These are phyloP conservation scores for Busseola fusca DNA, from an alignment of 2,888 invertebrate species.

Conservation along the genomic window DNA sequence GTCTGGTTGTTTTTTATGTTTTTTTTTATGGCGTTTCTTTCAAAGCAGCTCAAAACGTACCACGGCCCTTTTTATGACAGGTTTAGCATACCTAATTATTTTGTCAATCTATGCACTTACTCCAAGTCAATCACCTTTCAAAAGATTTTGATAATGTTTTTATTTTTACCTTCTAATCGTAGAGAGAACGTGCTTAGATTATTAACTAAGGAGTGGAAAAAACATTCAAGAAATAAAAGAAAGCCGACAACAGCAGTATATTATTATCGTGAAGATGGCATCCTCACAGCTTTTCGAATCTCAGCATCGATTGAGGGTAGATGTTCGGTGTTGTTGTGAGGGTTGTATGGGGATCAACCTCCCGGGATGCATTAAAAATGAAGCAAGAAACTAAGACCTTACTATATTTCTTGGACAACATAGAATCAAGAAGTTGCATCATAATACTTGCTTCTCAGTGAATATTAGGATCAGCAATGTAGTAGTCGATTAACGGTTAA, in stretches of 20 bases:
- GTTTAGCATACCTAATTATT: constrained; percentile 22
- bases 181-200: background rate
- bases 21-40: background rate
- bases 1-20: too few species aligned
- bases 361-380: constrained; percentile 10
- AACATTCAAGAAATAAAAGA: constrained; percentile 20
- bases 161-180: background rate
- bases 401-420: background rate
- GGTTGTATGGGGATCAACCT: constrained; percentile 34
- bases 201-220: background rate
- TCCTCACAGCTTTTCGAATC: constrained; percentile 42
- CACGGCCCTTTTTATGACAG: constrained; percentile 17
- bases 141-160: background rate
- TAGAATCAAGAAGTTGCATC: background rate
- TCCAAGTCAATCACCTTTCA: background rate
- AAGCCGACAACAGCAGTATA: constrained; percentile 7
- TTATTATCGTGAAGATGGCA: constrained; percentile 19
- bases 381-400: background rate
- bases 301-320: constrained; percentile 48
- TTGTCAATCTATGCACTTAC: background rate
- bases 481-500: constrained; percentile 1
- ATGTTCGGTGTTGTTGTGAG: constrained; percentile 27
- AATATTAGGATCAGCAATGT: background rate
- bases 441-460: background rate
- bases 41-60: constrained; percentile 5